Percentiles rank a stretch among this genome's conserved stretches.
phyloP scores from a whole-genome alignment of 2,113 vertebrate species.

The Tachysurus vachellii region DNA sequence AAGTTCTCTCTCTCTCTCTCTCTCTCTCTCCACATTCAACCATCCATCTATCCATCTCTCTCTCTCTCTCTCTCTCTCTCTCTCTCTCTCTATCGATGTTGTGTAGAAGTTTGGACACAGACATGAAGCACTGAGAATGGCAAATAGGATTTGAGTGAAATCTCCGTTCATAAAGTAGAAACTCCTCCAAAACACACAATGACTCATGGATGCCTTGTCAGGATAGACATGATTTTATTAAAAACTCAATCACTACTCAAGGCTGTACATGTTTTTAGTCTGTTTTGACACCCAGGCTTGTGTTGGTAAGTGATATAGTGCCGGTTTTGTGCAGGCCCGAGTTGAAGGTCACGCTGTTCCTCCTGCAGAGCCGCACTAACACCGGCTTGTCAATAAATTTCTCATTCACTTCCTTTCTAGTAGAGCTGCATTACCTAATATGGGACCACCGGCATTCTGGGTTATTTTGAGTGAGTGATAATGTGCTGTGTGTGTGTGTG shows the following conservation, averaged over 20 bases:
- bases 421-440: conserved; percentile 91
- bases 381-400: conserved; percentile 83
- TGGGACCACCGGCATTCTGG: conserved; percentile 87
- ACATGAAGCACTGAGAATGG: neutral
- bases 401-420: conserved; percentile 80
- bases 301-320: conserved; percentile 1
- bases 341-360: conserved; percentile 62
- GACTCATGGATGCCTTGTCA: neutral
- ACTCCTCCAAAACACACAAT: conserved; percentile 2
- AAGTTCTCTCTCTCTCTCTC: too few species aligned
- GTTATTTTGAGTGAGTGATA: conserved; percentile 98
- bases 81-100: neutral
- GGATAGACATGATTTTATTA: neutral
- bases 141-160: neutral
- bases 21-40: too few species aligned
- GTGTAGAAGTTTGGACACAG: neutral
- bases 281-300: neutral
- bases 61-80: too few species aligned
- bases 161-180: neutral
- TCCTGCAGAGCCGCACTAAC: conserved; percentile 70
- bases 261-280: conserved; percentile 11
- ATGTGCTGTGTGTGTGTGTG: conserved; percentile 74
- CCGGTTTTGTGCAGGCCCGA: neutral
- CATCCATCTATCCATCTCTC: too few species aligned
- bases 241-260: neutral